Percentiles rank a stretch among this genome's conserved stretches.
These are phyloP conservation scores for Siniperca undulata DNA, from an alignment of 2,797 vertebrate species.

Conservation along the genomic window DNA sequence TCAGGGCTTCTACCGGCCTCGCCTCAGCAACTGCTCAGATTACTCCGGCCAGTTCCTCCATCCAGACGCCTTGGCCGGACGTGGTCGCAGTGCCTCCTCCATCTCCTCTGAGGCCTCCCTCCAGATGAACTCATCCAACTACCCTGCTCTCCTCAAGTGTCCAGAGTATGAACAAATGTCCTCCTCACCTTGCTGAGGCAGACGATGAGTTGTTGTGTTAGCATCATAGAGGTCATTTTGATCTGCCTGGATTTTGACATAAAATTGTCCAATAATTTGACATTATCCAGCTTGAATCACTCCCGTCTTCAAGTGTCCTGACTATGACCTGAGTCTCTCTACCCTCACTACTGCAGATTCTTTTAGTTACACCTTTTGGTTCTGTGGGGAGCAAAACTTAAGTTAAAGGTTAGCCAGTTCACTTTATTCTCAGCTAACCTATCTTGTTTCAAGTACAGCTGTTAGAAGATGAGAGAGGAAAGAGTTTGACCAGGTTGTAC, in stretches of 20 bases:
- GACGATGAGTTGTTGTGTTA: not conserved
- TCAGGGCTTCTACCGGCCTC: conserved; percentile 90
- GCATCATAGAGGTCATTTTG: conserved; percentile 3
- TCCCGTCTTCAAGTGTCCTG: conserved; percentile 42
- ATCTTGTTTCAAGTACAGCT: conserved; percentile 20
- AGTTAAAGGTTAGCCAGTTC: conserved; percentile 33
- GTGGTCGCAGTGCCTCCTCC: conserved; percentile 91
- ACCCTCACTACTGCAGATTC: conserved; percentile 18
- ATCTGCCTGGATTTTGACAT: conserved; percentile 51
- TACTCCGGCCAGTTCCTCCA: conserved; percentile 95
- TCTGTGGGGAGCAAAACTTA: conserved; percentile 34
- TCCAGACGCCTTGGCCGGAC: conserved; percentile 87
- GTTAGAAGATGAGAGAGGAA: conserved; percentile 13
- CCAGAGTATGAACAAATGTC: conserved; percentile 94
- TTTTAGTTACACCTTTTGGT: conserved; percentile 42
- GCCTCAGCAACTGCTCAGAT: conserved; percentile 94
- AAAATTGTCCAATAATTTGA: conserved; percentile 50
- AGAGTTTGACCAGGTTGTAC: conserved; percentile 13
- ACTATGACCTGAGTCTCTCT: conserved; percentile 44
- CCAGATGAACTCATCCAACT: conserved; percentile 92
- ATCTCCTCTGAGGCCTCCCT: conserved; percentile 93
- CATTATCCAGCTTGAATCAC: conserved; percentile 47
- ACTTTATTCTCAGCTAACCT: conserved; percentile 24
- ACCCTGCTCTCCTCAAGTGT: conserved; percentile 93
- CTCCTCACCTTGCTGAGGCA: conserved; percentile 91